These are phyloP conservation scores for Eucriotettix oculatus DNA, from an alignment of 2,888 invertebrate genomes.

Conservation along the genomic window DNA sequence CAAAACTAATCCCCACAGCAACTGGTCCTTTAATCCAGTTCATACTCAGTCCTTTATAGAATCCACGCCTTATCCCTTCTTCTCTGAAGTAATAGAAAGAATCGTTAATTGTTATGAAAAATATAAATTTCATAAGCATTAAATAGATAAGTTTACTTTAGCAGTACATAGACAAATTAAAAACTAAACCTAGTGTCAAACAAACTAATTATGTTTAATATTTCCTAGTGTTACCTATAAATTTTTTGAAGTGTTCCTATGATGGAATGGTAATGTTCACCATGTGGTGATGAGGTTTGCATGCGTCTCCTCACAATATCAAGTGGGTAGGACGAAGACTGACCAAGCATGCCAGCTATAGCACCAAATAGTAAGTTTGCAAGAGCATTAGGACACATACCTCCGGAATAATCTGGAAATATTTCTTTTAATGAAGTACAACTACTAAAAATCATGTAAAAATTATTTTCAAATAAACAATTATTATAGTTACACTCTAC, in stretches of 20 bases:
- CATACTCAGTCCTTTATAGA: slow-evolving; percentile 98
- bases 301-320: slow-evolving; percentile 73
- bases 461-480: too few relatives aligned
- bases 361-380: slow-evolving; percentile 72
- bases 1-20: slow-evolving; percentile 89
- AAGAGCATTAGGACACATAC: slow-evolving; percentile 32
- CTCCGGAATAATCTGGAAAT: slow-evolving; percentile 25
- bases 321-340: slow-evolving; percentile 90
- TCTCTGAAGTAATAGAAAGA: slow-evolving; percentile 26
- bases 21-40: slow-evolving; percentile 94
- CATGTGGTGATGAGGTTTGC: slow-evolving; percentile 44
- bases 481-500: too few relatives aligned
- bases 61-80: slow-evolving; percentile 77
- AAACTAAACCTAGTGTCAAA: too few relatives aligned
- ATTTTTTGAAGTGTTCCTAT: slow-evolving; percentile 47
- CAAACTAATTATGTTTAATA: too few relatives aligned
- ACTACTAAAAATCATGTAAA: too few relatives aligned
- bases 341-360: slow-evolving; percentile 80
- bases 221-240: slow-evolving; percentile 36
- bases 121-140: too few relatives aligned
- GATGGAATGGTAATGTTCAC: slow-evolving; percentile 43
- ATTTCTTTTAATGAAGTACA: too few relatives aligned
- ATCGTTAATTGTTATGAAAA: too few relatives aligned
- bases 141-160: too few relatives aligned
- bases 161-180: too few relatives aligned